Conservation (phyloP, 2,888 invertebrate species). For the Agrotis clavis region DNA sequence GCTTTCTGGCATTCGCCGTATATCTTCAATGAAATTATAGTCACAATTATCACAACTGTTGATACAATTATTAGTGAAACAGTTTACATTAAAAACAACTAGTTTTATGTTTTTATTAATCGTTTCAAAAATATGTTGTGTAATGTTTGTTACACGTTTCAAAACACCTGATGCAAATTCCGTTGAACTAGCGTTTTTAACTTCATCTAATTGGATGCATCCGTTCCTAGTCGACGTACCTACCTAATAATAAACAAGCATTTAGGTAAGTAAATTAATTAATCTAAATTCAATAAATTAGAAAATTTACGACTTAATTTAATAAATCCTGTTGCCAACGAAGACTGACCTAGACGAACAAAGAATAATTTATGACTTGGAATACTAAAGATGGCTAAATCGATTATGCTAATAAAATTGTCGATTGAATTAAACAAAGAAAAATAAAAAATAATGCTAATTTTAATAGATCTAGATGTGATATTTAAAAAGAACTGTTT, state of each 20-base stretch:
- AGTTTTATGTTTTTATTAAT: background rate
- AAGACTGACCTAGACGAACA: background rate
- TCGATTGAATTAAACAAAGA: constrained; percentile 18
- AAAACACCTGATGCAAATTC: constrained; percentile 41
- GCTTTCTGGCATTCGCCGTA: background rate
- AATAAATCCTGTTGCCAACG: constrained; percentile 23
- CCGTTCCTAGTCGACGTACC: constrained; percentile 37
- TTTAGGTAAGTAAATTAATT: constrained; percentile 28
- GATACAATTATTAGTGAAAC: background rate
- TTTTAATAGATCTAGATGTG: constrained; percentile 23
- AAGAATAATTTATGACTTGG: background rate
- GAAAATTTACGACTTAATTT: constrained; percentile 26
- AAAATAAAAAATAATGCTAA: constrained; percentile 9
- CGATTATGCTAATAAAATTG: background rate
- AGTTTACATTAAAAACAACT: constrained; percentile 7
- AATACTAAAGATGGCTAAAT: background rate
- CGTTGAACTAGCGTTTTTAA: constrained; percentile 25
- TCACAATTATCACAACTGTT: background rate
- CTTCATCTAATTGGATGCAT: constrained; percentile 46
- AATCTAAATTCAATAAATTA: constrained; percentile 16
- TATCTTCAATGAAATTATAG: constrained; percentile 1
- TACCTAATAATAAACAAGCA: constrained; percentile 15
- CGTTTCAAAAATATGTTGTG: constrained; percentile 13
- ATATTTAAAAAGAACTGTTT: constrained; percentile 44
- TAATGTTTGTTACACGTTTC: constrained; percentile 14